Base-by-base conservation (phyloP, 2,113 vertebrate species). In the Callipepla squamata region DNA sequence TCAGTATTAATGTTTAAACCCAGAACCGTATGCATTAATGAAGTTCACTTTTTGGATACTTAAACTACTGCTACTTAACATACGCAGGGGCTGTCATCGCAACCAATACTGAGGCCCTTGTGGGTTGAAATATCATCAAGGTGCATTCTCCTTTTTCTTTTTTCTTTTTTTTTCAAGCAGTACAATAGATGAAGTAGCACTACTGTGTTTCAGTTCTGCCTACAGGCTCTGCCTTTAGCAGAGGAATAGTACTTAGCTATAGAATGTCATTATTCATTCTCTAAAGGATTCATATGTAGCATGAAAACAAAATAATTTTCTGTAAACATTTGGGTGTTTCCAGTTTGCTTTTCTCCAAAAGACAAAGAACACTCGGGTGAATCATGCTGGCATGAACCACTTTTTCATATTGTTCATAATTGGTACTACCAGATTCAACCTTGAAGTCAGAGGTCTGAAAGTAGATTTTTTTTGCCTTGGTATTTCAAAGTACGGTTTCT, bases 231-330 rank as follows among this genome's bases (percentile, higher is more conserved):
- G 7, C 40, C 13, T 78, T 57, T 75, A 79, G 70, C 30, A 76
- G 68, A 90, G 40, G 18, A 79, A 36, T n/a, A 40, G 21, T 30
- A 53, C 18, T 15, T n/a, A 19, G 7, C 74, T 75, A 16, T 36
- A 66, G 66, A 86, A 72, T 78, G 36, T 16, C 9, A 10, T 89
- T 78, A 66, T 65, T 90, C 25, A 45, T 32, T 1, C 45, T 48
- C 40, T 65, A 68, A 36, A 79, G 59, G 68, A 76, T 40, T 4
- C 53, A 55, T 26, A 23, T 68, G 40, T 72, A 65, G 13, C 19
- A 12, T 73, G 58, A 73, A 90, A 79, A 77, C 22, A 78, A 90
- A 86, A 92, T 68, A 30, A 61, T 53, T 76, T 88, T 90, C 48
- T 80, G 61, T 6, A 19, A 74, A 36, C 6, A 44, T 94, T 63